Base-by-base conservation (phyloP, 2,888 invertebrate genomes). In the Lithophane leautieri region DNA sequence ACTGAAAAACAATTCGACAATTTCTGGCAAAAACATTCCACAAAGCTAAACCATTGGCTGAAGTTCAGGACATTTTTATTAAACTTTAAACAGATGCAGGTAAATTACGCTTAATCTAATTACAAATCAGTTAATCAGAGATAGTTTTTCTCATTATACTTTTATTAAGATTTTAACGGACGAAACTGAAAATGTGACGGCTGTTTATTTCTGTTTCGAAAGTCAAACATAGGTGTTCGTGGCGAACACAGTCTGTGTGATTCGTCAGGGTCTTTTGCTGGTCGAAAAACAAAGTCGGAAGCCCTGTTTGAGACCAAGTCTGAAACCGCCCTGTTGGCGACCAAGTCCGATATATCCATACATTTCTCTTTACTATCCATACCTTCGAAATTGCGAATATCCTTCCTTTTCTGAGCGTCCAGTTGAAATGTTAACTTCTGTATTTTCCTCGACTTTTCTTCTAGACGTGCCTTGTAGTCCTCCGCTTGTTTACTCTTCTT, bases 21-120 rank as follows among this genome's bases (percentile, higher is more conserved):
- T 89, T 99, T 99, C 96, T 99, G 99, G 99, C 97, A 97, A 75
- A 98, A 98, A 90, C 99, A 99, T 97, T 98, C 99, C 89, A 97
- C 98, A 77, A 98, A 98, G 90, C 96, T 99, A 91, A 98, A 98
- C 90, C 98, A 99, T 93, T 99, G 99, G 96, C 97, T 99, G 85
- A 98, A 98, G 90, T 97, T 99, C 91, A 97, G 99, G 89, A 97
- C 98, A 89, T 99, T 99, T 96, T 99, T 99, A 96, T 98, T 99
- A 92, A 98, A 99, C 92, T 99, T 99, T 94, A 98, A 98, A 91
- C 98, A 99, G 93, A 97, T 99, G 90, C 98, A 98, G 97, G 97
- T 98, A 92, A 93, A 77, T 65, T 85, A 76, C 44, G 66, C 79
- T 88, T 87, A 87, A 70, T 77, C 72, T 84, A 63, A 73, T 71